A percentile compares a stretch with the other conserved stretches of the same genome.
Conservation (phyloP, 2,113 vertebrate genomes). For the Sebastes fasciatus region DNA sequence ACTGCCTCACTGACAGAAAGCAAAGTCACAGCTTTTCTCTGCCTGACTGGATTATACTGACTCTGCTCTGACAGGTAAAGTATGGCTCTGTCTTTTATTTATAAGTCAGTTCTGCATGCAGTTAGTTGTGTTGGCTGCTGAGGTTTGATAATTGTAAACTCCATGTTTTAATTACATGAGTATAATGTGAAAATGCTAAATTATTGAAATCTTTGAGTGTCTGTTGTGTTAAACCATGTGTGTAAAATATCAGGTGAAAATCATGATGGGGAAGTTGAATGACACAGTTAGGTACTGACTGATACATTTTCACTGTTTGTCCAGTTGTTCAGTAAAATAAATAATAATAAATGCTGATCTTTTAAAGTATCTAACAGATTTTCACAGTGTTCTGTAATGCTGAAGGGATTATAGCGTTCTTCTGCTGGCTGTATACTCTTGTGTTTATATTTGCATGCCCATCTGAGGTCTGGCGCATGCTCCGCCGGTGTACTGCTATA, state of each 20-base stretch:
- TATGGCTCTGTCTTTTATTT: conserved; percentile 12
- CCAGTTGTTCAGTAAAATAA: background rate
- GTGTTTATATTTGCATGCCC: conserved; percentile 78
- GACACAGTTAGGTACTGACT: background rate
- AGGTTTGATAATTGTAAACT: background rate
- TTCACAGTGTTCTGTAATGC: background rate
- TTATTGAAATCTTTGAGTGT: background rate
- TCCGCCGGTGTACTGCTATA: conserved; percentile 75
- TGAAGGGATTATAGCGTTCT: background rate
- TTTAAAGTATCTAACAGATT: background rate
- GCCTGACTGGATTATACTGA: conserved; percentile 22
- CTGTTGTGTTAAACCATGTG: background rate
- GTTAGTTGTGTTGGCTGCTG: conserved; percentile 2
- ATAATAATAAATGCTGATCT: background rate
- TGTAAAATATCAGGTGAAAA: background rate
- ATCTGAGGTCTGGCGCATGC: conserved; percentile 64
- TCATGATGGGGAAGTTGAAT: background rate
- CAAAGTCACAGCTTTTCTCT: conserved; percentile 37
- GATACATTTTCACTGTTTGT: background rate
- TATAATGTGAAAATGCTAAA: background rate
- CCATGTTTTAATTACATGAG: background rate
- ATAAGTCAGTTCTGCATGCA: background rate
- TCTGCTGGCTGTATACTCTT: conserved; percentile 28
- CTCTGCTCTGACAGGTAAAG: conserved; percentile 63
- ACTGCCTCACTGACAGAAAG: conserved; percentile 22